Evolutionary conservation across 2,113 vertebrate species (phyloP), one percentile per base, ranked within the genome.

Genomic region (Nothocercus nigrocapillus): DNA sequence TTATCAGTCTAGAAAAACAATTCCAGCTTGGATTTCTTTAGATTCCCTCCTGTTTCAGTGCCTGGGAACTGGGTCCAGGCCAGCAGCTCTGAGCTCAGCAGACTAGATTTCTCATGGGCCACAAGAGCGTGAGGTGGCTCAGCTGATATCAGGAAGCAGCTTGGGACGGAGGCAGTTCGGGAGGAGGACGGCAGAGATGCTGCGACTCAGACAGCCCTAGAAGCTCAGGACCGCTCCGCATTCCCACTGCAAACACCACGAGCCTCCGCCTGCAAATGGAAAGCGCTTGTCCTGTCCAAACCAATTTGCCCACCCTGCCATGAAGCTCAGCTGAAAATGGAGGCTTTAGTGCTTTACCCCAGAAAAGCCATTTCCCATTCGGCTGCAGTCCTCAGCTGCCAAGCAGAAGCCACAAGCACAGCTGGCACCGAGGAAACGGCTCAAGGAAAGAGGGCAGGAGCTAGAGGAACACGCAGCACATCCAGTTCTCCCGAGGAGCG

Each of bases 61-160:
- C 75, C 90, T 89, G 90, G 96, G 90, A 95, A 82, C 53, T 64
- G 92, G 85, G 87, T 47, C 56, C 22, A 21, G 42, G 91, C 93
- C 94, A 89, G 83, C 83, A 73, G 44, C 53, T 13, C 82, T 6
- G 75, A 67, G 89, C 58, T 42, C 62, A n/a, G 88, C 67, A 44
- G 38, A 45, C 49, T 30, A 21, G 44, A 72, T 62, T 62, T 94
- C 81, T 67, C 91, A 51, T 20, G 64, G 78, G 90, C 66, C 66
- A 40, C 51, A 51, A 22, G 67, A 88, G 54, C 75, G 45, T 13
- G 28, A 85, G 59, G 63, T 0, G n/a, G 32, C 79, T 61, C 90
- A 53, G 84, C 88, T 34, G 58, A 66, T 62, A 81, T 24, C 72
- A 30, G 86, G 13, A 54, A 68, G 49, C 28, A 47, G 54, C 12